A percentile compares a stretch with the other conserved stretches of the same genome.
phyloP scores from a whole-genome alignment of 92 coral and sea anemone species.

The Anthopleura xanthogrammica region DNA sequence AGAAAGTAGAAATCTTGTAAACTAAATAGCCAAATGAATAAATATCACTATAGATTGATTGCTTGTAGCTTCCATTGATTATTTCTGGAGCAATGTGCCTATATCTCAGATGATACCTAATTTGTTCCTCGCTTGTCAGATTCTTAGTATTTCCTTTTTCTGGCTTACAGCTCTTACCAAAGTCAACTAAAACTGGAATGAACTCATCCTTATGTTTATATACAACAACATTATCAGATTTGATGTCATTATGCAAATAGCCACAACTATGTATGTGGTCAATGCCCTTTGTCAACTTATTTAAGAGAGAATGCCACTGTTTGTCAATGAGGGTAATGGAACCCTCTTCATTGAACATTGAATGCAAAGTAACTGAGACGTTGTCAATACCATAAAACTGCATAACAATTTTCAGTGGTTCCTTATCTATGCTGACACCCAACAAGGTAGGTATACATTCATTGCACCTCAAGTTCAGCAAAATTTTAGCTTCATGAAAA shows the following conservation, averaged over 20 bases:
- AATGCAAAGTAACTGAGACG: neutral
- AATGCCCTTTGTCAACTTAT: constrained; percentile 3
- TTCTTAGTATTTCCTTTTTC: neutral
- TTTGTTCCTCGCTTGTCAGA: neutral
- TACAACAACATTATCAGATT: constrained; percentile 19
- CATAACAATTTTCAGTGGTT: constrained; percentile 13
- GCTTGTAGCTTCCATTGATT: constrained; percentile 15
- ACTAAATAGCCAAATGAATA: constrained; percentile 32
- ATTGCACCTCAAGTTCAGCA: constrained; percentile 7
- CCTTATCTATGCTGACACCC: constrained; percentile 6
- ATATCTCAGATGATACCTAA: neutral
- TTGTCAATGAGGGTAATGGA: neutral
- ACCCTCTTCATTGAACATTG: neutral
- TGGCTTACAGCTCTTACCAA: constrained; percentile 15
- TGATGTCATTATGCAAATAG: constrained; percentile 21
- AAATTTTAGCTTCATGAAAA: constrained; percentile 20
- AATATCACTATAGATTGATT: constrained; percentile 19
- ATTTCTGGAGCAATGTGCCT: constrained; percentile 28
- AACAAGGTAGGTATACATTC: constrained; percentile 14
- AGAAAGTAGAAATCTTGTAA: neutral
- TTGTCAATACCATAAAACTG: constrained; percentile 24
- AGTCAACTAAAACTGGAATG: constrained; percentile 10
- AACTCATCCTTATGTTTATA: constrained; percentile 8
- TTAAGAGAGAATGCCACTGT: constrained; percentile 11
- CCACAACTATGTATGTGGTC: constrained; percentile 27